Base-by-base conservation (phyloP, 35 echinoderm and acorn worm genomes). In the Eucidaris tribuloides region DNA sequence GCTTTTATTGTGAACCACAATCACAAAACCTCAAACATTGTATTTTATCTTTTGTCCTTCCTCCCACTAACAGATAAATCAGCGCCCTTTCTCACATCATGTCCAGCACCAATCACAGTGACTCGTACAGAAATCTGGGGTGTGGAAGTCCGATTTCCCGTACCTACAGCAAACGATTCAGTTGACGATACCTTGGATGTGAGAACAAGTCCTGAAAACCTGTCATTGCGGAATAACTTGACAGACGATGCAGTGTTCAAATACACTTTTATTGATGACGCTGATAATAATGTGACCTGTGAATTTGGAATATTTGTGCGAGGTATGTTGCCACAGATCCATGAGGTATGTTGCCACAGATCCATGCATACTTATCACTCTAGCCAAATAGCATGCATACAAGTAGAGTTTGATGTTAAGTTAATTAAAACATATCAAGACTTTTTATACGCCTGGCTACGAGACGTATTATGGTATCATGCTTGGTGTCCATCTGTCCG, bases 151-250 rank as follows among this genome's bases (percentile, higher is more conserved):
- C 58, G 46, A 52, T 95, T 83, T 77, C 83, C 90, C 27, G 50
- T 74, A 15, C 88, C 93, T n/a, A 52, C 15, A 7, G 88, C 93
- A 3, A 48, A 19, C 20, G 93, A 96, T 46, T 91, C 90, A 36
- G 81, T 84, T 2, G 83, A 68, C 44, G 88, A 56, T 18, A 33
- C 23, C 9, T 79, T 83, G 1, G 27, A 34, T 1, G 83, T 91
- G n/a, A 42, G 43, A 0, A 91, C 58, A n/a, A 44, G 58, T 2
- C 93, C 93, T 1, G 14, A 22, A 23, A 80, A 88, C 42, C 62
- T 96, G n/a, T 30, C 45, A 2, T 91, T 88, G 22, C 93, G 88
- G 2, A 87, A 84, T 65, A 66, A 76, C 42, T 87, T 96, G 70
- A 77, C 66, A 5, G 39, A 66, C 20, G 83, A 85, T 77, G 83